Base-by-base conservation (phyloP, 2,888 invertebrate genomes). In the Aquatica leii region DNA sequence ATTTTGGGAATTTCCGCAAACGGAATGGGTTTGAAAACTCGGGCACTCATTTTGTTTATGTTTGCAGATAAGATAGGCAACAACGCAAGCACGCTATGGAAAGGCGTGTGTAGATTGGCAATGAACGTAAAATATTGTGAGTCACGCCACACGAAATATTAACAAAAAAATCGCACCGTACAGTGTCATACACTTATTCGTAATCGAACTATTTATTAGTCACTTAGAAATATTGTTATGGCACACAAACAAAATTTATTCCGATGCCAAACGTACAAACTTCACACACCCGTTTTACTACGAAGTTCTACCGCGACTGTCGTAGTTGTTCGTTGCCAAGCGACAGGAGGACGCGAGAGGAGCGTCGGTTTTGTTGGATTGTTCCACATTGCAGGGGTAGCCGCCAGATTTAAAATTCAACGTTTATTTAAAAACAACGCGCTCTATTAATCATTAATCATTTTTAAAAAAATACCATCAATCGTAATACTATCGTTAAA, bases 11-110 rank as follows among this genome's bases (percentile, higher is more conserved):
- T 63, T 56, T 77, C 75, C 24, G 71, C 65, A 49, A 73, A 62
- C 8, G 66, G 34, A 48, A 74, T 70, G 14, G 76, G 75, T 55
- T 74, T 74, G 64, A 77, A 75, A 56, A 78, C 73, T 46, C 76
- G 71, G 1, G 77, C 74, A 70, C 76, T 77, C 75, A 75, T 76
- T 62, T 59, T 65, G 50, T 66, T 60, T 61, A 55, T 35, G 41
- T 62, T 62, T 63, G 50, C 58, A 34, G 35, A 52, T 31, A 62
- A 58, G 65, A 20, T 68, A 68, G 68, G 68, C 68, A 68, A 68
- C 68, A 59, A 60, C 35, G 31, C 37, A 49, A 35, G 52, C 66
- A 66, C 56, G 54, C 59, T 46, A 14, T 18, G 52, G 52, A 37
- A 54, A 62, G 66, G 62, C 62, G 66, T 62, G 65, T 62, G 53